These are phyloP conservation scores for Phoebastria nigripes DNA, from an alignment of 2,797 vertebrate species.

Conservation along the genomic window DNA sequence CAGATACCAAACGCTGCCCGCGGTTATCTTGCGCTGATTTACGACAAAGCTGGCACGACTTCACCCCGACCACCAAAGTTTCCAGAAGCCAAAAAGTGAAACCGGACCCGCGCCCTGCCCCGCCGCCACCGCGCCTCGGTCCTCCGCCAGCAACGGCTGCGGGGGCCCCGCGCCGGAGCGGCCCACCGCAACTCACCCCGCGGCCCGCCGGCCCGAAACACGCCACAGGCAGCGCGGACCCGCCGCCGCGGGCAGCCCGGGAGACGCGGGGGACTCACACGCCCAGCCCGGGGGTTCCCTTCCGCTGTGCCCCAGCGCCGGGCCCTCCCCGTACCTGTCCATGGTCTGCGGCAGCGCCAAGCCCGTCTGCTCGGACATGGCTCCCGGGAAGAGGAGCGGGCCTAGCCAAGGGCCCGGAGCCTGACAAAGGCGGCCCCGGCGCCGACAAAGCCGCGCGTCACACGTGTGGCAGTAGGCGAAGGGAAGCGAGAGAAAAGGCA, in stretches of 20 bases:
- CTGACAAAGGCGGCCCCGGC: not conserved
- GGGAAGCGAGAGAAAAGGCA: not conserved
- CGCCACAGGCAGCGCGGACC: not conserved
- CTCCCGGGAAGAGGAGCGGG: not conserved
- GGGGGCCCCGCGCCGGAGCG: not conserved
- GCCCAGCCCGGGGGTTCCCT: too few species aligned
- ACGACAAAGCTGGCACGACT: not conserved
- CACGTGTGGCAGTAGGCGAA: not conserved
- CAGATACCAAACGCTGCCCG: not conserved
- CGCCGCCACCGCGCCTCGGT: not conserved
- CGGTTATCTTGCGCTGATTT: not conserved
- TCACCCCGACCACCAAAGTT: not conserved
- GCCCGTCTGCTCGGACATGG: constrained; percentile 58
- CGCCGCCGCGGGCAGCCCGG: not conserved
- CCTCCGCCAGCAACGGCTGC: not conserved
- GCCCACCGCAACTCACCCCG: not conserved
- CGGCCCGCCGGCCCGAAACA: not conserved
- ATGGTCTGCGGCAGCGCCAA: constrained; percentile 38
- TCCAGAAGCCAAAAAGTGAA: not conserved
- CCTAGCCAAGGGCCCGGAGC: not conserved
- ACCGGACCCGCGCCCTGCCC: too few species aligned
- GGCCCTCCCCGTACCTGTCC: constrained; percentile 30
- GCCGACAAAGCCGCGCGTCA: not conserved
- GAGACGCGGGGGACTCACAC: not conserved
- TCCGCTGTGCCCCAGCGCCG: not conserved